Base-by-base conservation (phyloP, 2,888 invertebrate genomes). In the Cordylochernes scorpioides region DNA sequence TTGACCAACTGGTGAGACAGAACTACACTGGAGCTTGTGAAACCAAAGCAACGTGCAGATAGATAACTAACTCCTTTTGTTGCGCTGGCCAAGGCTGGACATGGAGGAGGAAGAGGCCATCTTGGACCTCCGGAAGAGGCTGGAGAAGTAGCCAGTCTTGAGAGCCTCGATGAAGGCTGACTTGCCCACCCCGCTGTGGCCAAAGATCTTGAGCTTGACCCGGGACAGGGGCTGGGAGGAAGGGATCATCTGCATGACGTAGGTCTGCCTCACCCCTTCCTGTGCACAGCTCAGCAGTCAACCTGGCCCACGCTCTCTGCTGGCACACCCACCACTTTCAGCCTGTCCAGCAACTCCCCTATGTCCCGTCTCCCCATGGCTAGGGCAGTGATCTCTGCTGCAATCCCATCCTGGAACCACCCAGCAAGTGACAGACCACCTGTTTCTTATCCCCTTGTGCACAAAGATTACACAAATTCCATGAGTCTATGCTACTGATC, bases 381-480 rank as follows among this genome's bases (percentile, higher is more conserved):
- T 29, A 71, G 54, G n/a, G 72, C 72, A 41, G 70, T 67, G 22
- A 72, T 67, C 46, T 72, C 71, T 4, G 71, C 68, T 25, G 67
- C 62, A 29, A 71, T 65, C 29, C 70, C 70, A 47, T 68, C 68
- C 44, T 56, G 39, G 7, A 41, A 39, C 28, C 18, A 22, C n/a
- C n/a, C n/a, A n/a, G n/a, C n/a, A n/a, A n/a, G n/a, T n/a, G n/a
- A n/a, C n/a, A n/a, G n/a, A n/a, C n/a, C n/a, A n/a, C n/a, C n/a
- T n/a, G n/a, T n/a, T n/a, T n/a, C n/a, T n/a, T n/a, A n/a, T n/a
- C n/a, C n/a, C n/a, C n/a, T n/a, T n/a, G n/a, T n/a, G n/a, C n/a
- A n/a, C n/a, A n/a, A n/a, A n/a, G n/a, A n/a, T n/a, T n/a, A n/a
- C n/a, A n/a, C n/a, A n/a, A n/a, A n/a, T n/a, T n/a, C n/a, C n/a